Conservation (phyloP, 2,888 invertebrate species). For the Agrotis exclamationis region DNA sequence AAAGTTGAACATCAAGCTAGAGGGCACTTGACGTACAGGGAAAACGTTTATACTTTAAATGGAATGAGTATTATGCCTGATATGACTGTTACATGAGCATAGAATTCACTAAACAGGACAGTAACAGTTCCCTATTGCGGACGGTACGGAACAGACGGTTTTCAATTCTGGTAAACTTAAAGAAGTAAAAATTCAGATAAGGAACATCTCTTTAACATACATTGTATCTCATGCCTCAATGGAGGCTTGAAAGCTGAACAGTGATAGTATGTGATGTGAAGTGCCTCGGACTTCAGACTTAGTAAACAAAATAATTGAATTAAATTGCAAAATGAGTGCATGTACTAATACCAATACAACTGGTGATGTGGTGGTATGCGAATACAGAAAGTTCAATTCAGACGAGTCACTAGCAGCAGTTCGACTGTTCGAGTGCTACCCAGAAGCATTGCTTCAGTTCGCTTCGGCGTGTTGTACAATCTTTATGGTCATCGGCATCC, state of each 20-base stretch:
- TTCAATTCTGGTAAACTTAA: background rate
- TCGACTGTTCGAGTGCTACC: constrained; percentile 93
- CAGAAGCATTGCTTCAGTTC: constrained; percentile 92
- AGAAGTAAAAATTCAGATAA: no score
- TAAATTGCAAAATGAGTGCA: constrained; percentile 5
- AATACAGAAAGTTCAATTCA: constrained; percentile 58
- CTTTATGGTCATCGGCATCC: constrained; percentile 95
- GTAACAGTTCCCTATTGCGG: constrained; percentile 10
- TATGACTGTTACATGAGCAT: background rate
- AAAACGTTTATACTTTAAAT: constrained; percentile 28
- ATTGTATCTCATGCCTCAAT: background rate
- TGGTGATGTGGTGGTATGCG: background rate
- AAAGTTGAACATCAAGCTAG: background rate
- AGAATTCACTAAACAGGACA: constrained; percentile 11
- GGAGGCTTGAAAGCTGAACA: background rate
- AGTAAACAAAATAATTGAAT: background rate
- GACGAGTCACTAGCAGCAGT: constrained; percentile 76
- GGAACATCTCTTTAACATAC: no score
- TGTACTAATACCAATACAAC: constrained; percentile 13
- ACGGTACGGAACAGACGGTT: constrained; percentile 23
- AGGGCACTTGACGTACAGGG: constrained; percentile 33
- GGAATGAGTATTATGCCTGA: background rate
- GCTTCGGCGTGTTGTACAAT: constrained; percentile 93
- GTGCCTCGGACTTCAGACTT: no score
- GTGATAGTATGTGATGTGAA: background rate